Evolutionary conservation across 92 coral and sea anemone species (phyloP).

Genomic region (Phenganax marumi): DNA sequence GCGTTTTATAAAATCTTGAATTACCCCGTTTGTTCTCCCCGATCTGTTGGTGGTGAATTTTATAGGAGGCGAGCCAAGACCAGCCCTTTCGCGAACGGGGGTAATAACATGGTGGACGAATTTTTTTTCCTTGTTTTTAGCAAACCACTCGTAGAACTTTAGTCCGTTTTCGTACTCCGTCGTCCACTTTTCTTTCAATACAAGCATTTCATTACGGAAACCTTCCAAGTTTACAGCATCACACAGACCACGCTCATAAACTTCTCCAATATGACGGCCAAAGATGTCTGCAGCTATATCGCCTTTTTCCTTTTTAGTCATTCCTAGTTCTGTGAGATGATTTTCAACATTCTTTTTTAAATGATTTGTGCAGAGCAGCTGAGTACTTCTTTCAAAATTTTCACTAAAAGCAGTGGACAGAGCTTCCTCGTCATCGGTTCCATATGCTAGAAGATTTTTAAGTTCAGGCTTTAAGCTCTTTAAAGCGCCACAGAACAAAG

Average conservation of each 20-base stretch:
- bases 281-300: constrained; percentile 28
- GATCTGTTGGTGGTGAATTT: constrained; percentile 55
- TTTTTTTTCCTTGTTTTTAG: constrained; percentile 6
- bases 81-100: constrained; percentile 52
- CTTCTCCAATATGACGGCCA: constrained; percentile 18
- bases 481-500: constrained; percentile 55
- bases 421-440: constrained; percentile 58
- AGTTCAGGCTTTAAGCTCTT: constrained; percentile 54
- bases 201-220: constrained; percentile 4
- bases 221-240: constrained; percentile 4
- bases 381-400: constrained; percentile 34
- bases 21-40: constrained; percentile 41
- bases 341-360: constrained; percentile 18
- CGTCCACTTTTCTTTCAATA: constrained; percentile 26
- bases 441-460: constrained; percentile 46
- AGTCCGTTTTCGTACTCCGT: neutral
- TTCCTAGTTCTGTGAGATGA: neutral
- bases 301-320: constrained; percentile 1
- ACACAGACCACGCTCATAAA: constrained; percentile 33
- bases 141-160: constrained; percentile 29
- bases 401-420: constrained; percentile 41
- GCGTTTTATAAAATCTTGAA: constrained; percentile 40
- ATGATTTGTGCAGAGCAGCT: constrained; percentile 10
- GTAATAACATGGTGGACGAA: constrained; percentile 40
- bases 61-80: constrained; percentile 51